Conservation (phyloP, 2,113 vertebrate species). For the Myanophis thanlyinensis region DNA sequence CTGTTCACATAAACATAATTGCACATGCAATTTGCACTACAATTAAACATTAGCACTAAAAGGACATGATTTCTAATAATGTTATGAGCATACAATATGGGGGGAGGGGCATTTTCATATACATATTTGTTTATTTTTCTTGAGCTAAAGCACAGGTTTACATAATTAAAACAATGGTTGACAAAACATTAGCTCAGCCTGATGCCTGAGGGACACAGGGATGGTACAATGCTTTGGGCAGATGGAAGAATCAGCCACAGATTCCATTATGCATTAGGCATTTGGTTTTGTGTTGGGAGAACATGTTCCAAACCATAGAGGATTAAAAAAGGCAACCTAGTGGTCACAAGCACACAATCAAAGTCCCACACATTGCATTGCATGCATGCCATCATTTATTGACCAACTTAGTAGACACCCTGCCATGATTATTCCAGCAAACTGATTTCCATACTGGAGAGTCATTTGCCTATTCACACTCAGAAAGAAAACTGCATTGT, state of each 20-base stretch:
- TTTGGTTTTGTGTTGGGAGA: background rate
- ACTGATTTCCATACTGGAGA: too few relatives aligned
- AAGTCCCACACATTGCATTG: background rate
- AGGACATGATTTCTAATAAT: conserved; percentile 2
- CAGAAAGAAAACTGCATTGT: too few relatives aligned
- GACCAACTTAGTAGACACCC: background rate
- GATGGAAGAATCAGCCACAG: background rate
- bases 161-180: background rate
- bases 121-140: background rate
- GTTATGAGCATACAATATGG: too few relatives aligned
- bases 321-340: background rate
- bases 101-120: background rate
- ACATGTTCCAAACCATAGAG: background rate
- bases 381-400: background rate
- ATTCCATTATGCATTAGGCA: background rate
- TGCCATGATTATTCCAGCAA: too few relatives aligned
- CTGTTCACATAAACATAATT: conserved; percentile 28
- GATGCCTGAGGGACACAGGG: background rate
- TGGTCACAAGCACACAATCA: background rate
- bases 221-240: background rate
- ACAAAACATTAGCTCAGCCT: background rate
- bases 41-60: conserved; percentile 24
- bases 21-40: conserved; percentile 13
- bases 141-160: background rate
- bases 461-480: too few relatives aligned